Evolutionary conservation across 2,113 vertebrate species (phyloP).

Genomic region (Nematolebias whitei): DNA sequence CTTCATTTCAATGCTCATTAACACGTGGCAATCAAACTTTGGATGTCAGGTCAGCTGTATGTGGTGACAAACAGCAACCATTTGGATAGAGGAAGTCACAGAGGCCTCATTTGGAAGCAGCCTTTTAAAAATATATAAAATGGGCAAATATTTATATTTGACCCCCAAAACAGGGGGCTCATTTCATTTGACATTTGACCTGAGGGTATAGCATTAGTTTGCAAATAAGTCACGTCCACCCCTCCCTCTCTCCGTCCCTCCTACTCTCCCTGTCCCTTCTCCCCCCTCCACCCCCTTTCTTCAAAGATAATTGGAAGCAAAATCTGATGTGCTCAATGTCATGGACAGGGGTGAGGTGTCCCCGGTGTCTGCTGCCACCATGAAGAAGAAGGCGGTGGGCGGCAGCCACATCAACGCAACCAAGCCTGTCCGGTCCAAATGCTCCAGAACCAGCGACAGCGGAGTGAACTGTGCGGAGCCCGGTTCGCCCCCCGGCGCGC

Average conservation of each 20-base stretch:
- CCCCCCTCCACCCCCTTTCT: constrained; percentile 65
- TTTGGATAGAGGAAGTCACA: no score
- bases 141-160: constrained; percentile 4
- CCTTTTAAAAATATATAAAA: no score
- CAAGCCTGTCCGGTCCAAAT: constrained; percentile 55
- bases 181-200: constrained; percentile 36
- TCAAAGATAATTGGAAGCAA: constrained; percentile 73
- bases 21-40: constrained; percentile 38
- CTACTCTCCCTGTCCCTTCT: constrained; percentile 23
- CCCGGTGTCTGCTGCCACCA: constrained; percentile 69
- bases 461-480: constrained; percentile 64
- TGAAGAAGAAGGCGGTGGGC: constrained; percentile 67
- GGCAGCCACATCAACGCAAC: constrained; percentile 58
- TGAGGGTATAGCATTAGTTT: constrained; percentile 69
- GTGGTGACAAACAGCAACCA: neutral
- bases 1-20: constrained; percentile 62
- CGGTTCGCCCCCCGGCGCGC: constrained; percentile 39
- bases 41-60: neutral
- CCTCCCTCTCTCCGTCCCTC: constrained; percentile 43
- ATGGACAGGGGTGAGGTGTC: constrained; percentile 80
- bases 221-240: constrained; percentile 79
- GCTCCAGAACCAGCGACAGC: constrained; percentile 52
- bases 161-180: constrained; percentile 17
- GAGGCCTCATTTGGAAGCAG: no score
- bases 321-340: constrained; percentile 75